Base-by-base conservation (phyloP, 2,888 invertebrate genomes). In the Cetonia aurata region DNA sequence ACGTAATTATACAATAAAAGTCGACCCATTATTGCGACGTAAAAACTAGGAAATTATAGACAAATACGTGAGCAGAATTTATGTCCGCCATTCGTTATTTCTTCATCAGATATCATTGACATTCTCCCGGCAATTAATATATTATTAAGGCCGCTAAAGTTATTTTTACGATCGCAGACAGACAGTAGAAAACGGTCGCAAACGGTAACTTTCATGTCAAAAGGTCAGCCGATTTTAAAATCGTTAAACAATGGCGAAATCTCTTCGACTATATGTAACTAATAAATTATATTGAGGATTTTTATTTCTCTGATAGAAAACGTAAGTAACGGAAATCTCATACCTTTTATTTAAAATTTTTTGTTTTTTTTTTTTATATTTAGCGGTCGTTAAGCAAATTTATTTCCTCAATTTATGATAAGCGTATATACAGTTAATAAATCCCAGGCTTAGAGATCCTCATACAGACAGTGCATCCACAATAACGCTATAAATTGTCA, bases 161-260 rank as follows among this genome's bases (percentile, higher is more conserved):
- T 50, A 17, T 62, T 62, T 62, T 62, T 60, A 62, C 62, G 48
- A 48, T 62, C 62, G 6, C 62, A n/a, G 13, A 25, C 4, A 25
- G 25, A 25, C 48, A 37, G 48, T n/a, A 62, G 17, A 17, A 56
- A 31, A 55, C 12, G 55, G 46, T 67, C 56, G 15, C 55, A 67
- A 56, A 31, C 55, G 25, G 56, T 41, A 56, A 67, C 67, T 67
- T 67, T 67, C 67, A 56, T 56, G 67, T 67, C 67, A 67, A 67
- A 56, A 67, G 67, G 67, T 67, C 67, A 67, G 55, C n/a, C 19
- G 33, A 56, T 67, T 67, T 67, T 56, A 67, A 56, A 31, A 67
- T 44, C 44, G 55, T 46, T 67, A 55, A 62, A 62, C 62, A 62
- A 62, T 62, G 62, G 62, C 10, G 62, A 62, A 62, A 62, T 62